phyloP scores from a whole-genome alignment of 2,888 invertebrate genomes.

The Coleophora flavipennella region DNA sequence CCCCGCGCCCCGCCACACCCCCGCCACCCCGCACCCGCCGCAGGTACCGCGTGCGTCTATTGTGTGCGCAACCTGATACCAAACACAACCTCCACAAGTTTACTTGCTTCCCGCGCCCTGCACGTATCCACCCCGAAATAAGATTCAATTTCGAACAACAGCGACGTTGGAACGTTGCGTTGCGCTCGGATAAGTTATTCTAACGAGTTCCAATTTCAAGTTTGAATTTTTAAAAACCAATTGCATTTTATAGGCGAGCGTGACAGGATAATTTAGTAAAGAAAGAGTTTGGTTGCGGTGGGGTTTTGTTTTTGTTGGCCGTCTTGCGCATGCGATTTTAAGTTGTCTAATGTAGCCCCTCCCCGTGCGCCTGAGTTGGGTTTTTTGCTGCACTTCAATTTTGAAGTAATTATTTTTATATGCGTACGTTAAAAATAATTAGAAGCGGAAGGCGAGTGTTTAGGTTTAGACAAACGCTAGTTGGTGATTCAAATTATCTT shows the following conservation, averaged over 20 bases:
- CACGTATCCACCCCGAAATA: conserved; percentile 12
- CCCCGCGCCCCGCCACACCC: too few relatives aligned
- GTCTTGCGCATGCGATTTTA: conserved; percentile 44
- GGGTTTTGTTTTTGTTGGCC: conserved; percentile 31
- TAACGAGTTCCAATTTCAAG: conserved; percentile 56
- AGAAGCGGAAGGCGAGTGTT: conserved; percentile 46
- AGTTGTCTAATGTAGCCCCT: conserved; percentile 40
- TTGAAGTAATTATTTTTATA: conserved; percentile 36
- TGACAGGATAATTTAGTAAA: conserved; percentile 71
- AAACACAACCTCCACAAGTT: conserved; percentile 21
- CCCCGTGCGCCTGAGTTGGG: conserved; percentile 8
- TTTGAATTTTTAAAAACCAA: conserved; percentile 54
- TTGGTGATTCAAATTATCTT: conserved; percentile 50
- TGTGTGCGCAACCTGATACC: conserved; percentile 61
- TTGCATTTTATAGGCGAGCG: conserved; percentile 70
- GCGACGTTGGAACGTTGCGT: neutral
- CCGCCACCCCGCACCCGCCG: conserved; percentile 36
- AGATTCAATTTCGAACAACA: conserved; percentile 14
- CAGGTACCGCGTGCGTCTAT: conserved; percentile 50
- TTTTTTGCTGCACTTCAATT: conserved; percentile 46
- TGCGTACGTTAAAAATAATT: conserved; percentile 35
- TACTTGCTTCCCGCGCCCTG: conserved; percentile 16
- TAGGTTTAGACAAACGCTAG: conserved; percentile 21
- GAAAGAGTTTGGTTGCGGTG: conserved; percentile 37
- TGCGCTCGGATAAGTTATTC: conserved; percentile 28